Evolutionary conservation across 2,797 vertebrate species (phyloP), one percentile per base, ranked within the genome.

Genomic region (Gobio occitaniae): DNA sequence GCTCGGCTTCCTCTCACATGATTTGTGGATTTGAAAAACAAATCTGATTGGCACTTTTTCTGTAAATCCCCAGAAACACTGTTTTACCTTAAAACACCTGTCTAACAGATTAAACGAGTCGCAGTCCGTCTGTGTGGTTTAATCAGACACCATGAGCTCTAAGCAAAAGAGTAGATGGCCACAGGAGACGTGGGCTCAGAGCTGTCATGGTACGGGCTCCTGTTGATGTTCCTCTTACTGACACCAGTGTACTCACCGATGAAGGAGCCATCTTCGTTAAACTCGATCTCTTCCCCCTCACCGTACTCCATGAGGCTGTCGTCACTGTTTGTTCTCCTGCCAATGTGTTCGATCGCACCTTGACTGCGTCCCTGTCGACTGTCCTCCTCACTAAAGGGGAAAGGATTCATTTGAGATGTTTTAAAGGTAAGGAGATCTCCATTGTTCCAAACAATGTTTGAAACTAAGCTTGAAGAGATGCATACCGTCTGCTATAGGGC

Each of bases 251-350:
- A 99, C 92, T 99, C 97, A 81, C 98, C 98, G 7, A 99, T 99
- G 90, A 99, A 99, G 3, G 98, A 99, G 84, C 98, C 98, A 0
- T 99, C 98, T 90, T 99, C 98, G 0, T 98, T 97, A 91, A 99
- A 99, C 83, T 96, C 96, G 0, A 97, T 97, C 89, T 99, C 98
- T 0, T 97, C 97, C 0, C 97, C 98, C 81, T 99, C 97, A 0
- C 97, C 97, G 0, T 99, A 99, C 91, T 99, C 98, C 94, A 99
- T 97, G 92, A 99, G 94, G 91, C 98, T 99, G 94, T 99, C 98
- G 0, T 99, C 97, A 0, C 98, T 99, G 91, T 98, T 97, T 5
- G 94, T 94, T 32, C 90, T 92, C 92, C 97, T 98, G 91, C 97
- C 96, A 85, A 97, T 98, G 50, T 96, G 96, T 3, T 98, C 97